phyloP scores from a whole-genome alignment of 1,140 invertebrate species.

The Bombus superbus region DNA sequence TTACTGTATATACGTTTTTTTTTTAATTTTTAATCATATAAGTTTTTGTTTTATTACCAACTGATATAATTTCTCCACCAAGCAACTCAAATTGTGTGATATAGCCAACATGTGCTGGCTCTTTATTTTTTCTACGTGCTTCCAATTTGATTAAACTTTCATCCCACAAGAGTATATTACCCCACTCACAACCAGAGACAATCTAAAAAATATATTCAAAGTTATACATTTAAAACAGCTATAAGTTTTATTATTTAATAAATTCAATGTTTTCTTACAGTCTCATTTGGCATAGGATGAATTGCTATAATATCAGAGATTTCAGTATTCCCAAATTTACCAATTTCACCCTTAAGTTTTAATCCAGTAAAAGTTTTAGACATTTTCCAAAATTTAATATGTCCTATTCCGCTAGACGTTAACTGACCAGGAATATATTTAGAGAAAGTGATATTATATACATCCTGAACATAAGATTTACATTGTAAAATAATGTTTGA shows the following conservation, averaged over 20 bases:
- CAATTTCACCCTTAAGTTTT: conserved; percentile 93
- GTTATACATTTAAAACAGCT: neutral
- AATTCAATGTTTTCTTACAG: conserved; percentile 82
- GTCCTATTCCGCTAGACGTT: conserved; percentile 89
- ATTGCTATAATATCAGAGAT: conserved; percentile 93
- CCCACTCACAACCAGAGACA: conserved; percentile 93
- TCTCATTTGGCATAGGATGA: conserved; percentile 93
- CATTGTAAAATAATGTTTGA: conserved; percentile 89
- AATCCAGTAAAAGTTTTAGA: conserved; percentile 93
- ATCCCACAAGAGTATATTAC: conserved; percentile 95
- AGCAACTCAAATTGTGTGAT: conserved; percentile 89
- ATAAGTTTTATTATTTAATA: neutral
- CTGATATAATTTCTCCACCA: conserved; percentile 85
- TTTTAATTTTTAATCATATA: neutral
- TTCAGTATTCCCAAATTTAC: conserved; percentile 95
- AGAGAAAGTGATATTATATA: conserved; percentile 92
- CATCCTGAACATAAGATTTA: conserved; percentile 91
- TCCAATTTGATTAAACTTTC: conserved; percentile 93
- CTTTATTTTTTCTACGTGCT: conserved; percentile 87
- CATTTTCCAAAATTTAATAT: conserved; percentile 98
- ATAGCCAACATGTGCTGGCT: conserved; percentile 88
- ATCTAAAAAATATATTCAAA: conserved; percentile 80
- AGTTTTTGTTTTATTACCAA: conserved; percentile 76
- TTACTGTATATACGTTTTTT: neutral
- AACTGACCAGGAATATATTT: conserved; percentile 89